Percentiles rank a stretch among this genome's conserved stretches.
Conservation (phyloP, 2,113 vertebrate genomes). For the Oophaga pumilio region DNA sequence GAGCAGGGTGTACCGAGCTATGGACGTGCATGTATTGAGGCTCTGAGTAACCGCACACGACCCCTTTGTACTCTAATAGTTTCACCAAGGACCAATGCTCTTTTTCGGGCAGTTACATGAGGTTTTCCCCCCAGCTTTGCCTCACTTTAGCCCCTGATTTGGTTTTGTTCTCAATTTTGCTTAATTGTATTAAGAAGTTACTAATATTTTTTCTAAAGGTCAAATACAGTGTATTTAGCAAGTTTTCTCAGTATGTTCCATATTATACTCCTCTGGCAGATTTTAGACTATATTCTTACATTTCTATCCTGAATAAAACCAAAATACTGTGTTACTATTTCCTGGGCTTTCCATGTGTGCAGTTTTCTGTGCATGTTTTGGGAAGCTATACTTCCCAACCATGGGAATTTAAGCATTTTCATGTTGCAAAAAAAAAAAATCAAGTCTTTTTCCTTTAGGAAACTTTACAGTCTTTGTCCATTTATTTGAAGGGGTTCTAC, state of each 20-base stretch:
- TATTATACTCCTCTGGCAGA: constrained; percentile 56
- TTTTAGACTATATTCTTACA: constrained; percentile 58
- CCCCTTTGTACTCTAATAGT: neutral
- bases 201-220: constrained; percentile 58
- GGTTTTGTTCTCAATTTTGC: constrained; percentile 44
- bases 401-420: too few species aligned
- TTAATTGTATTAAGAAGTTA: constrained; percentile 52
- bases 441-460: too few species aligned
- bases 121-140: constrained; percentile 10
- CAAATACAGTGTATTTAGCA: constrained; percentile 57
- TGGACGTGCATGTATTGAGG: neutral
- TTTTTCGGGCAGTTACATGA: constrained; percentile 23
- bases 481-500: too few species aligned
- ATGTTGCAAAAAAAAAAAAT: too few species aligned
- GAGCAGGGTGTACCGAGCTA: neutral
- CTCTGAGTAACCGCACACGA: constrained; percentile 9
- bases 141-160: constrained; percentile 22
- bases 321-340: constrained; percentile 47
- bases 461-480: too few species aligned
- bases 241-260: constrained; percentile 49
- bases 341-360: neutral
- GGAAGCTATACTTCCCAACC: neutral
- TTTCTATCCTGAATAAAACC: constrained; percentile 58
- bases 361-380: neutral
- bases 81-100: constrained; percentile 47